These are phyloP conservation scores for Salminus brasiliensis DNA, from an alignment of 2,113 vertebrate species.

Conservation along the genomic window DNA sequence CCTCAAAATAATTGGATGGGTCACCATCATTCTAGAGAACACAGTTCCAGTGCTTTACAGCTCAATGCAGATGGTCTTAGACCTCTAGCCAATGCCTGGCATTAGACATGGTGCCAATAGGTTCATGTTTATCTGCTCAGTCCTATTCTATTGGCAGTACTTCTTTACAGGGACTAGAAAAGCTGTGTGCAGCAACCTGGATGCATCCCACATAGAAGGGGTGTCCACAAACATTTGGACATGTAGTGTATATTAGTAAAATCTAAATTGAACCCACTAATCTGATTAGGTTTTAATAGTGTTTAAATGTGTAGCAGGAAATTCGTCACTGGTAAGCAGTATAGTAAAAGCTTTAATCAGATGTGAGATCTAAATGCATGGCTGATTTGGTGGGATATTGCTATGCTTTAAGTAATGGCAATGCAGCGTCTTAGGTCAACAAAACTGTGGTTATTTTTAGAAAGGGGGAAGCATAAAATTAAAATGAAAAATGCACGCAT, in stretches of 20 bases:
- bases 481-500: slow-evolving; percentile 25
- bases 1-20: no score
- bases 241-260: neutral
- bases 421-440: neutral
- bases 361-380: slow-evolving; percentile 14
- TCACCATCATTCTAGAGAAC: no score
- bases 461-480: slow-evolving; percentile 25
- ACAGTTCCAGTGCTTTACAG: no score
- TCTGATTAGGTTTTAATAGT: neutral
- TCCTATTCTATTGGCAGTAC: no score
- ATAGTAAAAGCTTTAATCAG: neutral
- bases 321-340: neutral
- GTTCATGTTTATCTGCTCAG: no score
- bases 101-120: no score
- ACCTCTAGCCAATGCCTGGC: no score
- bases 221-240: no score
- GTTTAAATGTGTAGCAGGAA: neutral
- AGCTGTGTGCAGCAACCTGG: no score
- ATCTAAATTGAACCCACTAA: neutral
- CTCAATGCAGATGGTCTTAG: no score
- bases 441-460: neutral
- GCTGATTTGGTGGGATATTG: neutral
- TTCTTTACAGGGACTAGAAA: no score
- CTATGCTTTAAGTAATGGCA: neutral
- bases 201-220: no score